phyloP scores from a whole-genome alignment of 2,888 invertebrate species.

The Sympetrum striolatum region DNA sequence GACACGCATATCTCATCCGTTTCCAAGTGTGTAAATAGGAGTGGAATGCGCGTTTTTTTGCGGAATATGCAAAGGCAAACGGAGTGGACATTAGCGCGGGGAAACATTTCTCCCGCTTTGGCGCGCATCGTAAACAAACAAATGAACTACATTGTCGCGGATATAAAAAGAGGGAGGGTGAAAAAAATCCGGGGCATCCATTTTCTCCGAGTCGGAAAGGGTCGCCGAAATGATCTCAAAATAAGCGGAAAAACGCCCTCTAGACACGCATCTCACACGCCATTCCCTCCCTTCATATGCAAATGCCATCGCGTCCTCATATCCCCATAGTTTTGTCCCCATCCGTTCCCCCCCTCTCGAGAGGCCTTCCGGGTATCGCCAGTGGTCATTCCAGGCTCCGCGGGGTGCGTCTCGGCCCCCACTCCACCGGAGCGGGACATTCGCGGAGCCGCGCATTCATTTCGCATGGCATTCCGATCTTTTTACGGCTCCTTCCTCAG shows the following conservation, averaged over 20 bases:
- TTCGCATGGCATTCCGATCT: conserved; percentile 31
- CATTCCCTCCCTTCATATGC: conserved; percentile 26
- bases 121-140: background rate
- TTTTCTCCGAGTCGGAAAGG: background rate
- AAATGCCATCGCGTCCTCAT: background rate
- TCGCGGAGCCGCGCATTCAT: conserved; percentile 30
- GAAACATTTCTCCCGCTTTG: background rate
- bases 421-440: background rate
- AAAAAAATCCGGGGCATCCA: background rate
- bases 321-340: background rate
- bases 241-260: background rate
- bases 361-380: conserved; percentile 24
- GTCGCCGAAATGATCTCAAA: background rate
- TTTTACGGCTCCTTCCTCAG: background rate
- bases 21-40: no score
- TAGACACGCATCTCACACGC: background rate
- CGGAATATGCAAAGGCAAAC: no score
- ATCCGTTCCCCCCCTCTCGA: background rate
- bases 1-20: no score
- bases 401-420: background rate
- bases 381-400: conserved; percentile 19
- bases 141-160: background rate
- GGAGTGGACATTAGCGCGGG: no score
- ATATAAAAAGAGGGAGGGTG: background rate
- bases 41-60: no score